Conservation (phyloP, 2,888 invertebrate genomes). For the Sinopyrophorus schimmeli region DNA sequence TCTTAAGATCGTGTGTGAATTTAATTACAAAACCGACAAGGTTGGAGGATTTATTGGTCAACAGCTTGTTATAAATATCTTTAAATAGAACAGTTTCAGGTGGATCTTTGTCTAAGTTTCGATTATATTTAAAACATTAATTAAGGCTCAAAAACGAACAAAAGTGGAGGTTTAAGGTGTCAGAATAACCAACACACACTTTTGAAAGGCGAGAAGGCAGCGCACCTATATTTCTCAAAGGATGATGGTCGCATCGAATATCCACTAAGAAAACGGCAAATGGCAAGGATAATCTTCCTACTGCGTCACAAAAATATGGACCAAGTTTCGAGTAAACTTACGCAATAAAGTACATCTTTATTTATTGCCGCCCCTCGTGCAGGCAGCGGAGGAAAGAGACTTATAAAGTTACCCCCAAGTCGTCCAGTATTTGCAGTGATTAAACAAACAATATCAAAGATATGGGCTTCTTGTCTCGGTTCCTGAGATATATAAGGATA, state of each 20-base stretch:
- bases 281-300: conserved; percentile 22
- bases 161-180: too few species aligned
- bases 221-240: too few species aligned
- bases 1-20: conserved; percentile 38
- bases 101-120: too few species aligned
- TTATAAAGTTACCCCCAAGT: conserved; percentile 9
- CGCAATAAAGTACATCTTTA: conserved; percentile 12
- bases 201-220: too few species aligned
- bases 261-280: conserved; percentile 21
- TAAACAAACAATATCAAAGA: conserved; percentile 53
- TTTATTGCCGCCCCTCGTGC: not conserved
- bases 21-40: conserved; percentile 42
- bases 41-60: conserved; percentile 41
- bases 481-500: conserved; percentile 49
- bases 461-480: conserved; percentile 48
- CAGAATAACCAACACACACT: too few species aligned
- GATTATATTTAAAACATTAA: too few species aligned
- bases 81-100: conserved; percentile 28
- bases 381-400: conserved; percentile 1
- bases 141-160: too few species aligned
- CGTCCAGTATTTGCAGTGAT: conserved; percentile 40
- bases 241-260: conserved; percentile 31
- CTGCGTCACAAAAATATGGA: conserved; percentile 14
- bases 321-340: conserved; percentile 10
- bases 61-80: conserved; percentile 37